Conservation (phyloP, 2,888 invertebrate species). For the Drosophila peninsularis region DNA sequence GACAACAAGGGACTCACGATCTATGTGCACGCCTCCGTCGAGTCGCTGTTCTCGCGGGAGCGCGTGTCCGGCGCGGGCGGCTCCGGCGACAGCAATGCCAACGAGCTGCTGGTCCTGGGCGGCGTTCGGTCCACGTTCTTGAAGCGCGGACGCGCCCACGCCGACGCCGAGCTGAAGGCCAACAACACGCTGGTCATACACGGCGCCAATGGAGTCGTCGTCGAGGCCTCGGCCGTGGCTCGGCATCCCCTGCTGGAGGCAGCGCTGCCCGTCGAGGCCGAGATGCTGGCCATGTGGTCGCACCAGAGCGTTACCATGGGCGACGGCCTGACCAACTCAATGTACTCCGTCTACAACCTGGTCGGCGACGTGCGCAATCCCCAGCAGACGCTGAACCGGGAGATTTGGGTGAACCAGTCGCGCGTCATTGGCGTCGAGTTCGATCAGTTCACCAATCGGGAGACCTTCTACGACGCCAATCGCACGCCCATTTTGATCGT, state of each 20-base stretch:
- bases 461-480: conserved; percentile 94
- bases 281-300: conserved; percentile 96
- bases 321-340: conserved; percentile 89
- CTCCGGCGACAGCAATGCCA: conserved; percentile 82
- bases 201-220: conserved; percentile 90
- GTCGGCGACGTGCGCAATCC: conserved; percentile 94
- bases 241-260: conserved; percentile 93
- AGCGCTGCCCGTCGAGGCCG: conserved; percentile 93
- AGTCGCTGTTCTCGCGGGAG: conserved; percentile 86
- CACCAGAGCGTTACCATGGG: conserved; percentile 92
- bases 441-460: conserved; percentile 94
- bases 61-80: conserved; percentile 81
- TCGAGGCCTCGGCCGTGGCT: conserved; percentile 91
- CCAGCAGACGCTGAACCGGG: conserved; percentile 92
- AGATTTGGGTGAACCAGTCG: conserved; percentile 95
- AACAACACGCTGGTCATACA: conserved; percentile 92
- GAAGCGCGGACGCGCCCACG: conserved; percentile 89
- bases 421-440: conserved; percentile 96
- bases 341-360: conserved; percentile 92
- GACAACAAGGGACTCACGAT: conserved; percentile 91
- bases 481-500: conserved; percentile 93
- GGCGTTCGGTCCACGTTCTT: conserved; percentile 89
- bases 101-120: conserved; percentile 88
- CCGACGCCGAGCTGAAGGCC: conserved; percentile 90
- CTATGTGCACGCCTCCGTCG: conserved; percentile 88